Evolutionary conservation across 2,888 invertebrate species (phyloP), one percentile per base, ranked within the genome.

Genomic region (Meliscaeva auricollis): DNA sequence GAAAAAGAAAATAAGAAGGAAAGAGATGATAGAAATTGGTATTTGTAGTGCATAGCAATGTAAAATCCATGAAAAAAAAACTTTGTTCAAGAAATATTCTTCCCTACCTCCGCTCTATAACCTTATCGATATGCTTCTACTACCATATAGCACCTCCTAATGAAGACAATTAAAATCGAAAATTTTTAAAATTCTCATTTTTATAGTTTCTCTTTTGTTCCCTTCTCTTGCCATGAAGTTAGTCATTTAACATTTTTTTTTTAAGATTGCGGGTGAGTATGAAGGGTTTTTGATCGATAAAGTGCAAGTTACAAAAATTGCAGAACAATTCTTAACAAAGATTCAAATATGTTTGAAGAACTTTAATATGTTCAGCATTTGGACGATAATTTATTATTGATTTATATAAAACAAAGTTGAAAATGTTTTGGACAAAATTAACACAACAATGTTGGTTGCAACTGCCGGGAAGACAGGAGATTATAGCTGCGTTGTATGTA

Each of bases 131-230:
- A 26, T 4, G n/a, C 52, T 26, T 26, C 26, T 26, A 15, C 54
- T 9, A 7, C n/a, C 30, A 3, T 26, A n/a, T 6, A 3, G 0
- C n/a, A 0, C 20, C 20, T 6, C 6, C 35, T 38, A 6, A 20
- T 58, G 20, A 38, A 35, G 58, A 58, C 58, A 58, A 58, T 58
- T 58, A 58, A 58, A 58, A 58, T 58, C 17, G 38, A 38, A 20
- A 38, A 58, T 38, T 38, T 35, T 38, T 38, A 20, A 38, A 38
- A 38, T 38, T 58, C 20, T 17, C 3, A 20, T 58, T 38, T 17
- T 58, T 13, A 38, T 38, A 38, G 17, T 20, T 13, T 8, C 7
- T 17, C 38, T 13, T 38, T 11, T 20, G 20, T 9, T 38, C 11
- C 38, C 11, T 38, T 9, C 11, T 38, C 9, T 38, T 38, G 5